A percentile compares a stretch with the other conserved stretches of the same genome.
Conservation (phyloP, 2,888 invertebrate genomes). For the Acanthosepion pharaonis region DNA sequence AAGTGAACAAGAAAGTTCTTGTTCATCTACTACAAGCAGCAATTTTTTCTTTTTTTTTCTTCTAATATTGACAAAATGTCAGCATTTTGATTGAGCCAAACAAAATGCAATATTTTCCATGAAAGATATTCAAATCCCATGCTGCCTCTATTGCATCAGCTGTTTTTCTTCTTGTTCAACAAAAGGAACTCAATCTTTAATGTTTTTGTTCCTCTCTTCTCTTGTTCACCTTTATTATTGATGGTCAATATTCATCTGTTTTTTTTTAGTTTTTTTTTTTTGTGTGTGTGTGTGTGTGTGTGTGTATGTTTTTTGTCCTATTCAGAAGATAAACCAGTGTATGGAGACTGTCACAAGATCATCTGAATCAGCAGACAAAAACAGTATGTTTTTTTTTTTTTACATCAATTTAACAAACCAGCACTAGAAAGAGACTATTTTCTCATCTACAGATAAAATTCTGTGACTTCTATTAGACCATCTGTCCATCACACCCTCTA, state of each 20-base stretch:
- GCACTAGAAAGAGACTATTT: neutral
- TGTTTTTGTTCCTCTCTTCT: neutral
- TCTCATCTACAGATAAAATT: too few relatives aligned
- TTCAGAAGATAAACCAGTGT: neutral
- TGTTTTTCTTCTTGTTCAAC: neutral
- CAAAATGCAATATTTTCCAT: slow-evolving; percentile 8
- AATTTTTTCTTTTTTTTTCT: neutral
- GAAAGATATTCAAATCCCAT: slow-evolving; percentile 33
- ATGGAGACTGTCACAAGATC: neutral
- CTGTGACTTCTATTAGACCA: too few relatives aligned
- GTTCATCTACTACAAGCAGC: neutral
- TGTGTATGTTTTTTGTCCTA: neutral
- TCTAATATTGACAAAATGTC: neutral
- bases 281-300: neutral
- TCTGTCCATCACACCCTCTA: too few relatives aligned
- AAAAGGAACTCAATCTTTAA: neutral
- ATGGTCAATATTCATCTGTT: neutral
- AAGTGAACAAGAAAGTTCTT: neutral
- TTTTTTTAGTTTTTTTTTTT: too few relatives aligned
- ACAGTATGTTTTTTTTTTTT: neutral
- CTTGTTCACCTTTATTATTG: neutral
- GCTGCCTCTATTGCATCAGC: neutral
- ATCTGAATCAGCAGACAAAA: neutral
- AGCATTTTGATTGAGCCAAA: neutral
- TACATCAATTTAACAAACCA: neutral